A percentile compares a stretch with the other conserved stretches of the same genome.
These are phyloP conservation scores for Merops nubicus DNA, from an alignment of 2,113 vertebrate genomes.

Conservation along the genomic window DNA sequence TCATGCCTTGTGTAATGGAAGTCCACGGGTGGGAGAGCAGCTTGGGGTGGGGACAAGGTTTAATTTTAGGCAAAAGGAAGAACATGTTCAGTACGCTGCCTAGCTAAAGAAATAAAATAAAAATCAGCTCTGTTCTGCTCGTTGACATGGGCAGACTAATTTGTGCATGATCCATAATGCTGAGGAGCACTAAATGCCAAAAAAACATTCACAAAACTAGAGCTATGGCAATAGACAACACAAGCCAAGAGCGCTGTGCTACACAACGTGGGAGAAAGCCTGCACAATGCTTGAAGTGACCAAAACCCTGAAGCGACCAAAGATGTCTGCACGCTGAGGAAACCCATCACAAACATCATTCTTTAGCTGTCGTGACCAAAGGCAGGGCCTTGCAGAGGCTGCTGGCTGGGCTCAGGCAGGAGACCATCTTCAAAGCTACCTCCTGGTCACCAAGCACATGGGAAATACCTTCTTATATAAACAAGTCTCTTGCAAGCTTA, in stretches of 20 bases:
- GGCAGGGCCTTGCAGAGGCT: not conserved
- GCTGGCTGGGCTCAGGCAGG: accelerated
- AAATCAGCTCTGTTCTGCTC: not conserved
- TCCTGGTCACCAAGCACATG: not conserved
- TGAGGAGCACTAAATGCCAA: not conserved
- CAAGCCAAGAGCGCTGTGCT: not conserved
- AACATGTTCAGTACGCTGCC: not conserved
- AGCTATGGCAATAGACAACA: not conserved
- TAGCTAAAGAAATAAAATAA: not conserved
- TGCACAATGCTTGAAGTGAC: not conserved
- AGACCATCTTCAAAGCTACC: not conserved
- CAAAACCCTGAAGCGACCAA: not conserved
- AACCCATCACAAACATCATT: not conserved
- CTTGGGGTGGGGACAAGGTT: not conserved
- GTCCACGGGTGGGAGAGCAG: not conserved
- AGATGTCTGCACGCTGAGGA: accelerated
- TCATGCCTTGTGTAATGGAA: not conserved
- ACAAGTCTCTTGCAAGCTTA: not conserved
- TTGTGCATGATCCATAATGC: not conserved
- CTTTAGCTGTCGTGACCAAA: not conserved
- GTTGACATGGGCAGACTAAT: accelerated
- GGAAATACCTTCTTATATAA: not conserved
- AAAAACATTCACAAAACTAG: not conserved
- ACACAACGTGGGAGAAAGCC: accelerated
- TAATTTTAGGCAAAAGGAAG: slow-evolving; percentile 27